Evolutionary conservation across 1,140 invertebrate genomes (phyloP).

Genomic region (Hetaerina americana): DNA sequence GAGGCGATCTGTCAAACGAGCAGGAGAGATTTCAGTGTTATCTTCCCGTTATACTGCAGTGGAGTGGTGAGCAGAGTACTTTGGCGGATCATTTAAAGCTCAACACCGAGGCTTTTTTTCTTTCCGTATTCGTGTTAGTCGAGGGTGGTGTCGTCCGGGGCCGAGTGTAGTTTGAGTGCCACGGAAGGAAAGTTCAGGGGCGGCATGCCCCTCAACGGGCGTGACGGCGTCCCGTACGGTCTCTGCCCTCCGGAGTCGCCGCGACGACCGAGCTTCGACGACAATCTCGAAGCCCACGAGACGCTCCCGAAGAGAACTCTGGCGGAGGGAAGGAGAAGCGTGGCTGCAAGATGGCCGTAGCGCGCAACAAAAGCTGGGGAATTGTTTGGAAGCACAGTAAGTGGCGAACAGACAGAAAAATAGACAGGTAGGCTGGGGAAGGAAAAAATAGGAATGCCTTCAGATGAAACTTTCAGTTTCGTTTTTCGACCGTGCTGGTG

Average conservation of each 20-base stretch:
- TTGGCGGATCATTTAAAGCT: too few species aligned
- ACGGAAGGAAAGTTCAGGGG: neutral
- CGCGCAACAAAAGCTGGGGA: neutral
- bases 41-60: too few species aligned
- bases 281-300: neutral
- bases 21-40: too few species aligned
- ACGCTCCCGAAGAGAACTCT: neutral
- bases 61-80: too few species aligned
- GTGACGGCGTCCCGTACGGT: neutral
- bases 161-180: neutral
- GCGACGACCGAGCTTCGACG: neutral
- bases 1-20: too few species aligned
- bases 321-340: neutral
- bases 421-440: neutral
- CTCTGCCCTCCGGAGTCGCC: too few species aligned
- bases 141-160: neutral
- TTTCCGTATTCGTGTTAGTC: too few species aligned
- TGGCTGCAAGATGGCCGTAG: neutral
- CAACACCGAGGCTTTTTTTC: too few species aligned
- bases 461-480: neutral
- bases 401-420: neutral
- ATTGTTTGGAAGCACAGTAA: neutral
- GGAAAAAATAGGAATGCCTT: too few species aligned
- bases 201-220: neutral
- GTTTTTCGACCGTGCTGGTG: neutral